Base-by-base conservation (phyloP, 2,888 invertebrate species). In the Melangyna quadrimaculata region DNA sequence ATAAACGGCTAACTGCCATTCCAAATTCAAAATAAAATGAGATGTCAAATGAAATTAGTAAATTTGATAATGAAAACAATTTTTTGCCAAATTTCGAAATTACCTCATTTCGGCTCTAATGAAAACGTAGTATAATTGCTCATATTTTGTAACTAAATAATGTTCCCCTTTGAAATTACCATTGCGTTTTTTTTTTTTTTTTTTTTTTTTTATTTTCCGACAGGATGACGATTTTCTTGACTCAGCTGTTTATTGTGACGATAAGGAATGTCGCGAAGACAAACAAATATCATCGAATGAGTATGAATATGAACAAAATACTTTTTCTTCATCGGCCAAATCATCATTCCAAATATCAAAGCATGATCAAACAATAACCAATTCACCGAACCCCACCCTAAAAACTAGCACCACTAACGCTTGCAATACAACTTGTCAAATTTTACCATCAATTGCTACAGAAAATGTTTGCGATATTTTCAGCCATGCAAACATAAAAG, bases 161-260 rank as follows among this genome's bases (percentile, higher is more conserved):
- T 5, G 0, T 14, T 27, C 27, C 3, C n/a, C 6, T 27, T 27
- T 27, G 3, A 27, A 27, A 4, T 27, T 6, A 6, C 1, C 0
- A 5, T 10, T 17, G 1, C 5, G 1, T 12, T 22, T 24, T 29
- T 22, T 32, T n/a, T 29, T 22, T 8, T 45, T 22, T 37, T 9
- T 40, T n/a, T 0, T 6, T 27, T 35, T n/a, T 24, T 43, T 17
- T 43, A 1, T 35, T 9, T 12, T 14, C 8, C 14, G 8, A 29
- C 27, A 88, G 88, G 88, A 88, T 48, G 91, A 91, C n/a, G 91
- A 91, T 29, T 91, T 90, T 87, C 89, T 90, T 32, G 91, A 91
- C 63, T 89, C 90, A 29, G 90, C 89, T 53, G 88, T 89, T 55
- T 90, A 90, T 81, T 89, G 89, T 53, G 90, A 90, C 87, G 91